Percentiles rank a stretch among this genome's conserved stretches.
Conservation (phyloP, 2,113 vertebrate genomes). For the Meleagris gallopavo region DNA sequence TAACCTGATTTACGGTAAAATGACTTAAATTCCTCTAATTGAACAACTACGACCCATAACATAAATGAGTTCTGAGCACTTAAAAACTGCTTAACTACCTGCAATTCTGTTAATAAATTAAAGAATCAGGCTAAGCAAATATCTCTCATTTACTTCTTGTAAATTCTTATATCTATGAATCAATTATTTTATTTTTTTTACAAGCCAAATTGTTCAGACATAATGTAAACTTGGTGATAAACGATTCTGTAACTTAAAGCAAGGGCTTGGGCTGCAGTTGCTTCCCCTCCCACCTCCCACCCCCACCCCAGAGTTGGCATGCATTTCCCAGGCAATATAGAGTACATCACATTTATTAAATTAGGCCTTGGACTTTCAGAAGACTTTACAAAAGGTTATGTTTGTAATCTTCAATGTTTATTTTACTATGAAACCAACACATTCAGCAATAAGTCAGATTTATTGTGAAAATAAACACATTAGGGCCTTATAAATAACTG, state of each 20-base stretch:
- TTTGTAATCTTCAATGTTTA: conserved; percentile 73
- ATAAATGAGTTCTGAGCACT: not conserved
- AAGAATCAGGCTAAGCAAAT: not conserved
- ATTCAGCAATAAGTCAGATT: conserved; percentile 75
- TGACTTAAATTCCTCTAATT: not conserved
- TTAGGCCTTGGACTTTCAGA: conserved; percentile 45
- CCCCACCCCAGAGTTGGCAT: not conserved
- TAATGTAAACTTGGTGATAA: conserved; percentile 14
- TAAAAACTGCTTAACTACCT: not conserved
- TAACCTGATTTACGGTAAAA: not conserved
- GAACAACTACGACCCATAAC: not conserved
- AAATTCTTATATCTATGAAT: not conserved
- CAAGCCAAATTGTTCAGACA: not conserved
- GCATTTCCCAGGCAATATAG: conserved; percentile 47
- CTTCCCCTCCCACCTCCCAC: not conserved
- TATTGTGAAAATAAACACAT: conserved; percentile 78
- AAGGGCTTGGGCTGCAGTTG: not conserved
- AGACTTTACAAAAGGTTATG: conserved; percentile 67
- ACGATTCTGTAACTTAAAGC: conserved; percentile 15
- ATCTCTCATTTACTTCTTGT: not conserved
- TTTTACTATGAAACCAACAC: conserved; percentile 75
- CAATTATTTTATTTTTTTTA: not conserved
- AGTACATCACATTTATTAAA: conserved; percentile 67
- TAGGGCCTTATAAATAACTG: conserved; percentile 72
- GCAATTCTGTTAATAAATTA: not conserved